Conservation (phyloP, 2,888 invertebrate species). For the Aelia acuminata region DNA sequence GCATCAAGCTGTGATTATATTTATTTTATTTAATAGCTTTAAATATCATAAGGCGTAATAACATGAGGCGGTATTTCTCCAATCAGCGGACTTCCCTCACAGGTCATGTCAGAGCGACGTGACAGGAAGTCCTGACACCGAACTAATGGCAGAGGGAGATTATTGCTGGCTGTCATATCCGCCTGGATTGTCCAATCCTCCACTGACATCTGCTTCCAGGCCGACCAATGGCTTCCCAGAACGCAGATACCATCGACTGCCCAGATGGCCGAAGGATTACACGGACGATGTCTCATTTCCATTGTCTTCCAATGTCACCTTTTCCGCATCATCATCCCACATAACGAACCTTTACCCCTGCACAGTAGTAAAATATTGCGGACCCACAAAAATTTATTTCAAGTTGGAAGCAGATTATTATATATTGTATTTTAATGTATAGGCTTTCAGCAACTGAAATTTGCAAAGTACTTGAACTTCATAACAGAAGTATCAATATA, state of each 20-base stretch:
- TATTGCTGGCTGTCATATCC: constrained; percentile 26
- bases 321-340: constrained; percentile 34
- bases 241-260: constrained; percentile 27
- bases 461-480: no score
- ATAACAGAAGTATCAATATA: no score
- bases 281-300: constrained; percentile 45
- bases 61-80: neutral
- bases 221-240: constrained; percentile 37
- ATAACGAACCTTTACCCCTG: neutral
- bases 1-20: no score
- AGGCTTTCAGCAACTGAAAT: neutral
- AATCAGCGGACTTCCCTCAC: neutral
- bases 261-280: constrained; percentile 39
- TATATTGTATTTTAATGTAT: no score
- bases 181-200: constrained; percentile 38
- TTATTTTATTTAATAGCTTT: no score
- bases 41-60: no score
- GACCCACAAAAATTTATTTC: neutral
- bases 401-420: neutral
- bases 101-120: neutral
- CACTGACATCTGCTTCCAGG: neutral
- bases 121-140: neutral
- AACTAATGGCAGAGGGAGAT: constrained; percentile 23
- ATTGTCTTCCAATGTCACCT: constrained; percentile 38
- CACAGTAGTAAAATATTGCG: neutral